Evolutionary conservation across 2,888 invertebrate genomes (phyloP), one percentile per base, ranked within the genome.

Genomic region (Andrena camellia): DNA sequence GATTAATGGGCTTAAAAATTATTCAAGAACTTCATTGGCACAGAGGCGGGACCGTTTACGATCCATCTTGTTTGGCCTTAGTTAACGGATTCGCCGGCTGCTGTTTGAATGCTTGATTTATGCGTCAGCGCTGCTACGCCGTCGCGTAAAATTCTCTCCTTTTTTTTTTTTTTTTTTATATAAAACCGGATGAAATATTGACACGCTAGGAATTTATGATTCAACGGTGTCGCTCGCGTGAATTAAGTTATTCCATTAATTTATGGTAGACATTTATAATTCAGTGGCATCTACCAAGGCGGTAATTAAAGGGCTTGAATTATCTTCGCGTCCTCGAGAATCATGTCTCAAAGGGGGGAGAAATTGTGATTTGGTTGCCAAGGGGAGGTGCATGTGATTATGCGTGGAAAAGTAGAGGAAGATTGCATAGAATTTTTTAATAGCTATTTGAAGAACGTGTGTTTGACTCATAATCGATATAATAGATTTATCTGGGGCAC

Each of bases 1-100:
- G 48, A 50, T 42, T 71, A 48, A 48, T 62, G 70, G 70, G 17
- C 29, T 71, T 31, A 48, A 59, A 60, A 68, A 68, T 68, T 52
- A 68, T 68, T 68, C 13, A 54, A 54, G 68, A 68, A 66, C 48
- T 66, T 66, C 66, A 42, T 59, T 57, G 57, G n/a, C 33, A 54
- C 29, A 20, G 26, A 69, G 33, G 26, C 59, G 35, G 35, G 33
- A 31, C 57, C 69, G 54, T 23, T 33, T 57, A 23, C 57, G 59
- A 29, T 35, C 33, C 31, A 50, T 35, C 69, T 59, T 23, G 60
- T n/a, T 69, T 69, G 33, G 57, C 59, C 23, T 59, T 48, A 60
- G 48, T 29, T 29, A 68, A 68, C 29, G 29, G 17, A 68, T 42
- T 31, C 68, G 31, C 50, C 42, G 48, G 48, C 23, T 23, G 17